Conservation (phyloP, 2,113 vertebrate genomes). For the Syngnathoides biaculeatus region DNA sequence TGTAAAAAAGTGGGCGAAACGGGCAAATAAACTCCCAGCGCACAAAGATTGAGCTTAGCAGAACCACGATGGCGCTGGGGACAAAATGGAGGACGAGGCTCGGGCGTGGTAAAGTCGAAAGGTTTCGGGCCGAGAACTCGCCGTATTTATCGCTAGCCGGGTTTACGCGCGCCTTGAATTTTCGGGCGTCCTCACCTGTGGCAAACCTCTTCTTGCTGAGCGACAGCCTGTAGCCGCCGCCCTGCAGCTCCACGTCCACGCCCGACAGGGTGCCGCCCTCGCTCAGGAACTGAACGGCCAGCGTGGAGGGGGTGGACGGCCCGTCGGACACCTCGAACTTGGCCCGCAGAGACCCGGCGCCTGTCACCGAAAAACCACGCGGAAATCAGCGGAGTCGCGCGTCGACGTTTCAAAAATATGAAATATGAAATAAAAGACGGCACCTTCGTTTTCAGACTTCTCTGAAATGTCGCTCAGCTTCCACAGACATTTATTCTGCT, state of each 20-base stretch:
- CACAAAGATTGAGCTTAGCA: too few species aligned
- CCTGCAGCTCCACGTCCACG: conserved; percentile 85
- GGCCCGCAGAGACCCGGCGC: conserved; percentile 89
- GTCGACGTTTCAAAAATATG: too few species aligned
- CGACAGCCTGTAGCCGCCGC: conserved; percentile 90
- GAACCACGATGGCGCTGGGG: too few species aligned
- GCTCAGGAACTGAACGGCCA: conserved; percentile 92
- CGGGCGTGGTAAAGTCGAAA: too few species aligned
- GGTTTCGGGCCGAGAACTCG: too few species aligned
- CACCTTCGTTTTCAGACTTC: conserved; percentile 95
- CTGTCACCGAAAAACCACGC: conserved; percentile 61
- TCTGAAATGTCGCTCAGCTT: conserved; percentile 92
- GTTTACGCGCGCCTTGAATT: too few species aligned
- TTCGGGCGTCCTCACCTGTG: conserved; percentile 76
- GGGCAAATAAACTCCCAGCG: too few species aligned
- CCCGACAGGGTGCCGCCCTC: conserved; percentile 92
- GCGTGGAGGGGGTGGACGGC: conserved; percentile 86
- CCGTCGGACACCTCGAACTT: conserved; percentile 93
- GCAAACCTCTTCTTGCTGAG: conserved; percentile 94
- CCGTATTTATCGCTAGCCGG: too few species aligned
- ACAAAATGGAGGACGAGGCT: too few species aligned
- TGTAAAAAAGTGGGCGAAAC: too few species aligned
- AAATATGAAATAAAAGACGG: conserved; percentile 2
- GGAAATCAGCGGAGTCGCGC: too few species aligned
- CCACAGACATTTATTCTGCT: conserved; percentile 95